Percentiles rank a stretch among this genome's conserved stretches.
phyloP scores from a whole-genome alignment of 2,797 vertebrate genomes.

The Pitangus sulphuratus region DNA sequence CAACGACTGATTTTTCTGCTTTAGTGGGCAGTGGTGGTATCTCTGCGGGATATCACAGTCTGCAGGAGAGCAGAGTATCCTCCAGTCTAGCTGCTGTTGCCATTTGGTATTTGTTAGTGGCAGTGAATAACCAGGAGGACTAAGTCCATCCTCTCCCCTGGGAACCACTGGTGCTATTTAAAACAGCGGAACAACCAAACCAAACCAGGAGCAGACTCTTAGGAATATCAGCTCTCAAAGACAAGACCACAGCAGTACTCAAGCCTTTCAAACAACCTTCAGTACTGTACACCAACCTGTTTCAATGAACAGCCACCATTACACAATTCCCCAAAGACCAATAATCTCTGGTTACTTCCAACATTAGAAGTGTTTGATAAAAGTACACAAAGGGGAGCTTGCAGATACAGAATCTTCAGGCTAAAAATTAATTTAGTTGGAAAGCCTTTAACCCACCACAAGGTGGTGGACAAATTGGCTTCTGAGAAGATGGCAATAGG shows the following conservation, averaged over 20 bases:
- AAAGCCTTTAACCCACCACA: not conserved
- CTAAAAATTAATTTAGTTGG: not conserved
- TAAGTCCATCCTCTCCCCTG: not conserved
- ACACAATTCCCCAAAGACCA: not conserved
- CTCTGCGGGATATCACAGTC: not conserved
- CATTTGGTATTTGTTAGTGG: not conserved
- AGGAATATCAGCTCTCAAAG: not conserved
- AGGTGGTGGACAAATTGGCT: not conserved
- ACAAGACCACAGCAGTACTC: not conserved
- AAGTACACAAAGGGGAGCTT: not conserved
- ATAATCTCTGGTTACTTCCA: not conserved
- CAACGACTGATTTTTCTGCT: not conserved
- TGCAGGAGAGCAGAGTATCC: not conserved
- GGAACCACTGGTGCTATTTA: not conserved
- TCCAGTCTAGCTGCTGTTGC: not conserved
- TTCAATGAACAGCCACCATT: not conserved
- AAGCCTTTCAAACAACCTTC: not conserved
- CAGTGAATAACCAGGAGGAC: not conserved
- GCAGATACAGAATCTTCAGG: not conserved
- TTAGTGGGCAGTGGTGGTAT: not conserved
- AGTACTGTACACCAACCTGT: rapidly evolving
- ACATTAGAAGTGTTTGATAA: not conserved
- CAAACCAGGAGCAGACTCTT: not conserved
- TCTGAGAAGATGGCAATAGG: not conserved
- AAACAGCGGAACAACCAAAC: not conserved